These are phyloP conservation scores for Cettia cetti DNA, from an alignment of 2,113 vertebrate genomes.

Conservation along the genomic window DNA sequence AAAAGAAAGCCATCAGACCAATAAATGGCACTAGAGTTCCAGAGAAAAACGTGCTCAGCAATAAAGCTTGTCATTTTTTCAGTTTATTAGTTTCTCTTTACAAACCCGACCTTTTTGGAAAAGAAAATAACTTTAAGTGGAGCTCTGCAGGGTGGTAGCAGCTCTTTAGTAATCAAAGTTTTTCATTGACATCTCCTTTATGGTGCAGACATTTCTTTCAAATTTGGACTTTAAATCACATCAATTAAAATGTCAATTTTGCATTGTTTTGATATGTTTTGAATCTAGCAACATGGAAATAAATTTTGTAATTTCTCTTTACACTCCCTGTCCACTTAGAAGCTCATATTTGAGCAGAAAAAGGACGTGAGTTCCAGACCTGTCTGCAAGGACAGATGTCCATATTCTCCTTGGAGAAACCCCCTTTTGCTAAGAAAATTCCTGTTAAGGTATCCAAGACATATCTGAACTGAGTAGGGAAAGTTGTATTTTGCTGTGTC, in stretches of 20 bases:
- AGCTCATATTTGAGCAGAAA: neutral
- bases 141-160: neutral
- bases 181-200: neutral
- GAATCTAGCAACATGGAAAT: neutral
- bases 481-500: neutral
- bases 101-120: neutral
- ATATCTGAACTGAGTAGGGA: neutral
- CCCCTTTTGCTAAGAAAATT: neutral
- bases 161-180: neutral
- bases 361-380: neutral
- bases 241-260: neutral
- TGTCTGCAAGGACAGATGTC: neutral
- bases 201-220: neutral
- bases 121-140: neutral
- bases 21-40: neutral
- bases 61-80: neutral
- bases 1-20: conserved; percentile 29
- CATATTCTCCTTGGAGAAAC: neutral
- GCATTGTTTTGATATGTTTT: neutral
- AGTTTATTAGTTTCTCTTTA: neutral
- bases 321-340: neutral
- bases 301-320: neutral
- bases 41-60: neutral
- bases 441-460: neutral
- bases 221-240: neutral